Base-by-base conservation (phyloP, 2,113 vertebrate genomes). In the Dicaeum eximium region DNA sequence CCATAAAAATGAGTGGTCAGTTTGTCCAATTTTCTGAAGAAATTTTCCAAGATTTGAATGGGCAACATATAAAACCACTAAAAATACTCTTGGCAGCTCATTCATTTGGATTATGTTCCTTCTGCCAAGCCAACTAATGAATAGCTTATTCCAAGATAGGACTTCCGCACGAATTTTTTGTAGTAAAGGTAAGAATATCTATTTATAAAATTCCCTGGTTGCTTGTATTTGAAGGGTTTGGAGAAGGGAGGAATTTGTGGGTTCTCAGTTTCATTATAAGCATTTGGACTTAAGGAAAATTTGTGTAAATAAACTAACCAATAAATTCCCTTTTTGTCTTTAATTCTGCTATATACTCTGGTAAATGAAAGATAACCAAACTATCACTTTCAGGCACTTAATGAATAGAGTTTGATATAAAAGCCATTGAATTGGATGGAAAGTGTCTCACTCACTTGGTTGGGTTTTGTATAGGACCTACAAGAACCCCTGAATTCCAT, bases 41-140 rank as follows among this genome's bases (percentile, higher is more conserved):
- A 95, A 93, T 96, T 97, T 97, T 97, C 96, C 96, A 95, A 94
- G 92, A 90, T 93, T 88, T 95, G 92, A 96, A 97, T 80, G 96
- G 95, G 93, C 95, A 97, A 77, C 85, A 86, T 91, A 95, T 96
- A 96, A 97, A 96, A 92, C 79, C 92, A 96, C 95, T 96, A 97
- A 96, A 96, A 97, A 96, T 97, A 95, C 94, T 93, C 88, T 56
- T 97, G 96, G 95, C 96, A 94, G 88, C 75, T 90, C 75, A 48
- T 94, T 80, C 87, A 70, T 86, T 94, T 93, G 96, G 95, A 92
- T 73, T 93, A 54, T 45, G 71, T 74, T 93, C 79, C 79, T 88
- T 88, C 90, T 95, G 94, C 95, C 92, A 97, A 96, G 96, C 96
- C 95, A 97, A 83, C 93, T 97, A 96, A 96, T 96, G 96, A 97